Base-by-base conservation (phyloP, 2,113 vertebrate genomes). In the Anthoscopus minutus region DNA sequence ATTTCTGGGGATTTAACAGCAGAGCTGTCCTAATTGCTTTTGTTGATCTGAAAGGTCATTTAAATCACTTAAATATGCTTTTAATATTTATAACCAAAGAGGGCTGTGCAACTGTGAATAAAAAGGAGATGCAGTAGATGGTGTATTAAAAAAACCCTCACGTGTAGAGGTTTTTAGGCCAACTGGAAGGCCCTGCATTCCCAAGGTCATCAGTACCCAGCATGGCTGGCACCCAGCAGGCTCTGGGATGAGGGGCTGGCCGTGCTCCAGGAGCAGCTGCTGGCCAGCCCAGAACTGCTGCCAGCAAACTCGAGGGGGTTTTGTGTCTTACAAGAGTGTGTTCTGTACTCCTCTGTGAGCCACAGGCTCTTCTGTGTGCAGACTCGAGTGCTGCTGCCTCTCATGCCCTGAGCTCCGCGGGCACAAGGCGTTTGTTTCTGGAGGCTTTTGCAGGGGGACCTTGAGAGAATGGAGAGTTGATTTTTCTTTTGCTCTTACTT, bases 331-430 rank as follows among this genome's bases (percentile, higher is more conserved):
- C 24, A 28, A 44, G 92, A 47, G 33, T 2, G 35, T 64, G 18
- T 35, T 78, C 27, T 47, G 56, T 17, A 17, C 44, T 22, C 11
- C 85, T 58, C 8, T 30, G 62, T 8, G 16, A 87, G 80, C 31
- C 38, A 33, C 78, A 40, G 70, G 19, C 6, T 4, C 7, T 10
- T 17, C 58, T 89, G 87, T 64, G 62, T 80, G 70, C 74, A 38
- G 35, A 2, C 81, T 66, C 14, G 7, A 71, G 45, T 15, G 37
- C 81, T 4, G 71, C 56, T 35, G 15, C 47, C 84, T 42, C 18
- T 27, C 9, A 3, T 13, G 5, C 54, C 28, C 40, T 6, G 25
- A 69, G 6, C 42, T 9, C 56, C 3, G 2, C 3, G 0, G 0
- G 11, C 40, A 15, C 54, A 21, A 23, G 27, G 30, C 7, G 4